A percentile compares a stretch with the other conserved stretches of the same genome.
Conservation (phyloP, 2,797 vertebrate species). For the Nothura maculosa region DNA sequence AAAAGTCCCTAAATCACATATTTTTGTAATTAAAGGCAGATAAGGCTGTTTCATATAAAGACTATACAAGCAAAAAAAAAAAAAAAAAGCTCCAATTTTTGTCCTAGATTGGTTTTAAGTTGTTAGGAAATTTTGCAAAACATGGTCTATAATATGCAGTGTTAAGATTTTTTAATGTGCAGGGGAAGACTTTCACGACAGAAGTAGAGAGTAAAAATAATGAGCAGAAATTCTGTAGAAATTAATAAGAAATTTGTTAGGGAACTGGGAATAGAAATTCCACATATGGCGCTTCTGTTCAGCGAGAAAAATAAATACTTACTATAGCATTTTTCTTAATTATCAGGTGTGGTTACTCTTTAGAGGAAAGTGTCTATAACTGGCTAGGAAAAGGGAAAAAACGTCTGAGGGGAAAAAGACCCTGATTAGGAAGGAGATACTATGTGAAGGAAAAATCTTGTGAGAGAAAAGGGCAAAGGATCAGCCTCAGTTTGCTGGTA, state of each 20-base stretch:
- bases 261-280: background rate
- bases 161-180: background rate
- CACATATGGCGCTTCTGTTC: background rate
- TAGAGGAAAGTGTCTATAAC: constrained; percentile 21
- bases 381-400: constrained; percentile 24
- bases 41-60: background rate
- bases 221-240: constrained; percentile 16
- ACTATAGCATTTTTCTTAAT: background rate
- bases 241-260: constrained; percentile 21
- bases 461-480: constrained; percentile 46
- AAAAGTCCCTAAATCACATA: background rate
- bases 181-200: background rate
- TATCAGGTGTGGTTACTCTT: constrained; percentile 54
- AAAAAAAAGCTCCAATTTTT: background rate
- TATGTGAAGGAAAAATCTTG: constrained; percentile 43
- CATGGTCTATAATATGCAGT: background rate
- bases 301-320: constrained; percentile 40
- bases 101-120: background rate
- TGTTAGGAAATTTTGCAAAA: background rate
- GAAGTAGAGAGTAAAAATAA: background rate
- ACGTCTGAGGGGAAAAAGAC: constrained; percentile 37
- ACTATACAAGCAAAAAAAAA: background rate
- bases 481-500: constrained; percentile 46
- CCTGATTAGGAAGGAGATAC: constrained; percentile 39
- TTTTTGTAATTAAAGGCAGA: background rate